These are phyloP conservation scores for Drosophila leontia DNA, from an alignment of 1,140 invertebrate species.

Conservation along the genomic window DNA sequence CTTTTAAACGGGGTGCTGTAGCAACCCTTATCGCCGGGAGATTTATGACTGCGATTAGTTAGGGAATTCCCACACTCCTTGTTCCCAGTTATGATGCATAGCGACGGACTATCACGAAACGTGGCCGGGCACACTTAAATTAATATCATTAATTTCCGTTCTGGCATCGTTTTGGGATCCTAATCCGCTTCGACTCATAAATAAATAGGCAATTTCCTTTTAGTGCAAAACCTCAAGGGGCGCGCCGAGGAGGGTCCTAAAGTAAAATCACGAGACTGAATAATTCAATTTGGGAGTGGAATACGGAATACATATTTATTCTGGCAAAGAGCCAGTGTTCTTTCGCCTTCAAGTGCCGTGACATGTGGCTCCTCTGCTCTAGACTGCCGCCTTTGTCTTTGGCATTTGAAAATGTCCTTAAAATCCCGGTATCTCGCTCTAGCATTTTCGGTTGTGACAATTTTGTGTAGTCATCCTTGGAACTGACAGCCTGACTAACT, in stretches of 20 bases:
- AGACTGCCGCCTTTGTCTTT: slow-evolving; percentile 47
- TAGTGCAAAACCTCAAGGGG: slow-evolving; percentile 28
- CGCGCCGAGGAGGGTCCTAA: background rate
- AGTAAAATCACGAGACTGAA: slow-evolving; percentile 63
- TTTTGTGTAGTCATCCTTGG: slow-evolving; percentile 55
- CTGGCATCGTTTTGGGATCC: slow-evolving; percentile 22
- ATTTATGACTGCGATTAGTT: slow-evolving; percentile 27
- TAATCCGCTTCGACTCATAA: slow-evolving; percentile 56
- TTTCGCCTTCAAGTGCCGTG: slow-evolving; percentile 10
- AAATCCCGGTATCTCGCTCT: slow-evolving; percentile 23
- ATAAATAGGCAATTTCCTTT: slow-evolving; percentile 71
- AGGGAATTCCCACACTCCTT: slow-evolving; percentile 6
- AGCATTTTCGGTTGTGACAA: slow-evolving; percentile 29
- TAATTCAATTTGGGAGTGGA: slow-evolving; percentile 56
- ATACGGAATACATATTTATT: slow-evolving; percentile 45
- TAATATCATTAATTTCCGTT: slow-evolving; percentile 59
- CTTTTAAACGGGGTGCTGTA: background rate
- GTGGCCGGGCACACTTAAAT: slow-evolving; percentile 29
- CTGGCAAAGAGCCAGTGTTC: slow-evolving; percentile 39
- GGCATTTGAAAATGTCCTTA: slow-evolving; percentile 13
- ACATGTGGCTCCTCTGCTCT: slow-evolving; percentile 36
- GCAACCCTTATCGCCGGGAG: slow-evolving; percentile 29
- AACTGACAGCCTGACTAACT: slow-evolving; percentile 39
- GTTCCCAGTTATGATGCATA: slow-evolving; percentile 2
- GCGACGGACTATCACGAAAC: slow-evolving; percentile 7